Evolutionary conservation across 2,888 invertebrate genomes (phyloP).

Genomic region (Trissolcus japonicus): DNA sequence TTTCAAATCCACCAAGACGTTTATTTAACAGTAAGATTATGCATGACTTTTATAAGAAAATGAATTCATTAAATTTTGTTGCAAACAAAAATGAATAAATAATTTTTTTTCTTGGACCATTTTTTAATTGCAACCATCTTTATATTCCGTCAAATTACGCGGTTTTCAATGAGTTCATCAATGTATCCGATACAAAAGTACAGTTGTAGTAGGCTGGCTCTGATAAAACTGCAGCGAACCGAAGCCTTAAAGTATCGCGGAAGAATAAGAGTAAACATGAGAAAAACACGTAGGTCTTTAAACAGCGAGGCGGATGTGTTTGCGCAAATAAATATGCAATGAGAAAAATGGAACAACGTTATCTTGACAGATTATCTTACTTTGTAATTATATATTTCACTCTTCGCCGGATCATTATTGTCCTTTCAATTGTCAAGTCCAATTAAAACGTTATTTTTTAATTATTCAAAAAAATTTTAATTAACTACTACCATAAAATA

Average conservation of each 20-base stretch:
- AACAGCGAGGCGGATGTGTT: constrained; percentile 20
- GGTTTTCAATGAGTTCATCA: not conserved
- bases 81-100: too few species aligned
- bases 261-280: constrained; percentile 40
- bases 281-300: constrained; percentile 47
- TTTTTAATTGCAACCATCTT: too few species aligned
- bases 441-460: constrained; percentile 40
- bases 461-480: not conserved
- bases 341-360: constrained; percentile 37
- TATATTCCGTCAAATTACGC: too few species aligned
- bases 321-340: constrained; percentile 39
- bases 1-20: too few species aligned
- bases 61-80: too few species aligned
- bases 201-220: constrained; percentile 36
- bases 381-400: constrained; percentile 3
- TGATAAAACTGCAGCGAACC: constrained; percentile 42
- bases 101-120: too few species aligned
- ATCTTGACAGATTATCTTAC: constrained; percentile 31
- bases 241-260: constrained; percentile 49
- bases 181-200: constrained; percentile 4
- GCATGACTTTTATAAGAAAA: too few species aligned
- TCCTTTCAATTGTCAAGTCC: constrained; percentile 17
- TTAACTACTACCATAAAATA: too few species aligned
- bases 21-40: too few species aligned
- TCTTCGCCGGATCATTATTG: constrained; percentile 18